Base-by-base conservation (phyloP, 2,113 vertebrate genomes). In the Ceyx melanurus region DNA sequence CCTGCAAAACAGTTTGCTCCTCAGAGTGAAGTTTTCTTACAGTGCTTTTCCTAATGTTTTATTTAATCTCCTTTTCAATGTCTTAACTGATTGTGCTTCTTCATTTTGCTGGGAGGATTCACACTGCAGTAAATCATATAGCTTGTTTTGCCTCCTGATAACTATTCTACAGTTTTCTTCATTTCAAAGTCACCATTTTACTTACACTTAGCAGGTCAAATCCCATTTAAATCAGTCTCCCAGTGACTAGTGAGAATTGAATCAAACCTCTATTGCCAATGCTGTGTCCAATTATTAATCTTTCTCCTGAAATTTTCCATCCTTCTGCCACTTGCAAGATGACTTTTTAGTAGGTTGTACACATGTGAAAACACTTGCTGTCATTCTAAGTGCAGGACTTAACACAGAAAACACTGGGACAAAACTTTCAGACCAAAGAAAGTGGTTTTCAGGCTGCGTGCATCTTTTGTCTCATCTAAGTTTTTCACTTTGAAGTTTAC, bases 401-500 rank as follows among this genome's bases (percentile, higher is more conserved):
- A 83, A 62, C 2, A 0, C 51, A 25, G 57, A 94, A 91, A 65
- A 78, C 6, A 42, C 50, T 58, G 31, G 60, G 31, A 64, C 64
- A 91, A 91, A 57, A 88, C 93, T 86, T 80, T 83, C 83, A 72
- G 50, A 77, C 76, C 18, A 18, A 79, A 78, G 82, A 64, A 81
- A 73, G n/a, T 20, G 48, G 25, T 74, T 90, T 92, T 62, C 6
- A 8, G 85, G 75, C 48, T 71, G 61, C 1, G 19, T 74, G 71
- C 66, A 82, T 26, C 35, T 90, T 92, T 73, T 21, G 61, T 84
- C 23, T 95, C 74, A 93, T 91, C 78, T 51, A 84, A 72, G 43
- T 89, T 89, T 91, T 82, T 88, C 18, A 35, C 88, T 92, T 83
- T 90, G 54, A 62, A 93, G 86, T 93, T 94, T 94, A 92, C 14